Evolutionary conservation across 2,888 invertebrate genomes (phyloP), one percentile per base, ranked within the genome.

Genomic region (Drosophila anomalipes): DNA sequence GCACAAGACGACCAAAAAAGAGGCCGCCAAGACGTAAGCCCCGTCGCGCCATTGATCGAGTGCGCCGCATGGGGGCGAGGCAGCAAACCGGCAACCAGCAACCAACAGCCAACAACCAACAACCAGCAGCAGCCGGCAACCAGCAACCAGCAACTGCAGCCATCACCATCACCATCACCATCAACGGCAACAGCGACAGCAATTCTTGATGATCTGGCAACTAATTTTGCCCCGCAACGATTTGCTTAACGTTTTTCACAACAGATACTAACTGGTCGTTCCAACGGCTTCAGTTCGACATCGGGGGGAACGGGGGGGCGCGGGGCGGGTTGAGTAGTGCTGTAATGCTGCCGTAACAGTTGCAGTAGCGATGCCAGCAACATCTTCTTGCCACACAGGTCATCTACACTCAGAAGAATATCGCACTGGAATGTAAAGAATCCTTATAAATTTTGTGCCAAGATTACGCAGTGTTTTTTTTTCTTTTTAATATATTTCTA

Each of bases 241-340:
- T 77, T 77, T 77, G 74, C 71, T 74, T 81, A 81, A 74, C 73
- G 70, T 47, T 71, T 65, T 78, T 79, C 73, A 70, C 71, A 82
- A 81, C 85, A 87, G 85, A 84, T 87, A 87, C 85, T 79, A 85
- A 86, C 86, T 82, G 78, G 60, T 74, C 63, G 71, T 22, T 64
- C 59, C 73, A 47, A 22, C 26, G 71, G 62, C 62, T 64, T 75
- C 76, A 74, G 81, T 70, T 66, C 56, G 69, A 49, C 80, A 77
- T 83, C 83, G 87, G 1, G 1, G 22, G n/a, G n/a, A n/a, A n/a
- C 26, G 28, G 28, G 28, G 28, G 4, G 28, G 28, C 28, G 28
- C 4, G 41, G 22, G 47, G 16, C 22, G 22, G 22, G 22, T 22
- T 22, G 22, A 7, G 33, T 22, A 35, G 35, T 58, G 49, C 37